A percentile compares a stretch with the other conserved stretches of the same genome.
These are phyloP conservation scores for Ciconia boyciana DNA, from an alignment of 2,113 vertebrate species.

Conservation along the genomic window DNA sequence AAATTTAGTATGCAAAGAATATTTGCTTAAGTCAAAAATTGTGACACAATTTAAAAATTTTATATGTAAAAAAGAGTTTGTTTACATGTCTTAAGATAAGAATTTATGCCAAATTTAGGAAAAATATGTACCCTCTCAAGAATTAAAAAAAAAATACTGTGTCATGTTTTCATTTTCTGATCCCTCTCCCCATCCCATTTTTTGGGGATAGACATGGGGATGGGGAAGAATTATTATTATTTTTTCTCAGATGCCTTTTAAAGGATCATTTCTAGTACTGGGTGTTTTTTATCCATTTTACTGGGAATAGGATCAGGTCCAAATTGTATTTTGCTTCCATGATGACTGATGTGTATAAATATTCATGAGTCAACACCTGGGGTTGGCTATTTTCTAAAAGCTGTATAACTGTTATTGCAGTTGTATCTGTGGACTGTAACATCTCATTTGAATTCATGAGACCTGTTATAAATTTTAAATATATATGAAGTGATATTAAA, in stretches of 20 bases:
- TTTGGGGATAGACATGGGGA: neutral
- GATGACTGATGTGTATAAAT: slow-evolving; percentile 1
- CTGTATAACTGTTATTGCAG: neutral
- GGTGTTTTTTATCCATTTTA: neutral
- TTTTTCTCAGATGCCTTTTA: neutral
- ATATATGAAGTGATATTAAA: slow-evolving; percentile 45
- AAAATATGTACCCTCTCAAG: neutral
- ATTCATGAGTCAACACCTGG: slow-evolving; percentile 40
- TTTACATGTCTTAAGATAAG: neutral
- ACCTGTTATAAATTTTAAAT: slow-evolving; percentile 33
- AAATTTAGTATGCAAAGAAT: neutral
- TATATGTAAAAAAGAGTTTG: neutral
- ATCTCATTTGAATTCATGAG: slow-evolving; percentile 50
- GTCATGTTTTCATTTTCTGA: neutral
- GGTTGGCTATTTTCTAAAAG: slow-evolving; percentile 22
- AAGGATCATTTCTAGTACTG: neutral
- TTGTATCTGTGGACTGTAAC: neutral
- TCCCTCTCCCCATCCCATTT: neutral
- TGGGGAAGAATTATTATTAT: neutral
- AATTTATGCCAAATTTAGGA: neutral
- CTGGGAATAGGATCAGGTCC: neutral
- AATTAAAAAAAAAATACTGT: neutral
- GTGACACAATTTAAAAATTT: neutral
- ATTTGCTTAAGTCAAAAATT: neutral
- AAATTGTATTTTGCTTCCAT: neutral